Percentiles rank a stretch among this genome's conserved stretches.
Conservation (phyloP, 2,113 vertebrate genomes). For the Eurystomus gularis region DNA sequence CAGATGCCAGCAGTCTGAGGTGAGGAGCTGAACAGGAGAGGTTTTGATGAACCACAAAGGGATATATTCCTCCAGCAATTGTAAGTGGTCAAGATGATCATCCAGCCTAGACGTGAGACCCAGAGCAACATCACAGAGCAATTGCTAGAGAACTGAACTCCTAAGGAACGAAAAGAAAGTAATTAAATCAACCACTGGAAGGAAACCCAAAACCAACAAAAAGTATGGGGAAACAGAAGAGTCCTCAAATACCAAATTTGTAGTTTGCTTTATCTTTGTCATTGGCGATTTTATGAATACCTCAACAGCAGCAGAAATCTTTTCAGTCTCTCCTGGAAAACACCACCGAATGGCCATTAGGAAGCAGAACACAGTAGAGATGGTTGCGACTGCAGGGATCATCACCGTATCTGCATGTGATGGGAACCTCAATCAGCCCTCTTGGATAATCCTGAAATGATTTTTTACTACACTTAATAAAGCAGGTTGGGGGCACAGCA, state of each 20-base stretch:
- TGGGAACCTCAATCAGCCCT: background rate
- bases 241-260: background rate
- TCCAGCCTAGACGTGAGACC: background rate
- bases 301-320: background rate
- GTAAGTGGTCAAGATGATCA: background rate
- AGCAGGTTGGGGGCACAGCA: too few relatives aligned
- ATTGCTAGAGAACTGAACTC: background rate
- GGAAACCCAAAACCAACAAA: background rate
- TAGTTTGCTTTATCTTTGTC: background rate
- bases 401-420: background rate
- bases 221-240: background rate
- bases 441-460: background rate
- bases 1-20: background rate
- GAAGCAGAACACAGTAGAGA: background rate
- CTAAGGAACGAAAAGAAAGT: background rate
- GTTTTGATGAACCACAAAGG: background rate
- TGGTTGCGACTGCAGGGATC: background rate
- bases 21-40: background rate
- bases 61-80: background rate
- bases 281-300: background rate
- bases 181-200: background rate
- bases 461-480: background rate
- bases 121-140: background rate
- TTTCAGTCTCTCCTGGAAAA: background rate
- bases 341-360: background rate